Conservation (phyloP, 1,140 invertebrate genomes). For the Cotesia chilonis region DNA sequence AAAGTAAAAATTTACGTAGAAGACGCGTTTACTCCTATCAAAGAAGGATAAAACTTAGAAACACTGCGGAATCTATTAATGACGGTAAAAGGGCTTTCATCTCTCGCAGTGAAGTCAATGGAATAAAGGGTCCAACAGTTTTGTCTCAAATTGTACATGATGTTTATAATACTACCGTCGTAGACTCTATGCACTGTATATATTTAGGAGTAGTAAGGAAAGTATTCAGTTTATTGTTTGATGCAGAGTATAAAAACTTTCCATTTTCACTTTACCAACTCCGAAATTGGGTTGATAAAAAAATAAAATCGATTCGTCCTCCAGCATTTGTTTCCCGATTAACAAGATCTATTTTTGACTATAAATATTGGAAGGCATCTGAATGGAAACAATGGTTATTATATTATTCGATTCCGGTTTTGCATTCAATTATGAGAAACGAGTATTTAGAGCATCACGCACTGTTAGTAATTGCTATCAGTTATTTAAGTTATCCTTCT, state of each 20-base stretch:
- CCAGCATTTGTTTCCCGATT: neutral
- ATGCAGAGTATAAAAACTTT: neutral
- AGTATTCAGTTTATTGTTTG: slow-evolving; percentile 20
- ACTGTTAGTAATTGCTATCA: neutral
- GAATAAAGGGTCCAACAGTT: slow-evolving; percentile 20
- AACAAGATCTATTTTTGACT: neutral
- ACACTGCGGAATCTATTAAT: neutral
- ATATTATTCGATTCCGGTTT: no score
- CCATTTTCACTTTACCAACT: neutral
- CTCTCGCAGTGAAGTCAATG: neutral
- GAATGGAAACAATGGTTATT: no score
- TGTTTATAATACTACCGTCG: neutral
- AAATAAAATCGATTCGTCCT: neutral
- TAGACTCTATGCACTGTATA: slow-evolving; percentile 24
- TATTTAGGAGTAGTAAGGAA: slow-evolving; percentile 9
- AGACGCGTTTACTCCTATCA: no score
- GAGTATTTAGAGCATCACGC: slow-evolving; percentile 8
- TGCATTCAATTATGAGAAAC: no score
- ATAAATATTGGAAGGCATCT: no score
- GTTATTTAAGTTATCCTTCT: neutral
- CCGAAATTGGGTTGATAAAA: neutral
- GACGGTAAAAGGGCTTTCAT: neutral
- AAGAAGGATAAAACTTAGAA: no score
- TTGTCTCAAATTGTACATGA: slow-evolving; percentile 2
- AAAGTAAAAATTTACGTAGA: no score